Evolutionary conservation across 1,140 invertebrate species (phyloP), one percentile per base, ranked within the genome.

Genomic region (Vanessa atalanta): DNA sequence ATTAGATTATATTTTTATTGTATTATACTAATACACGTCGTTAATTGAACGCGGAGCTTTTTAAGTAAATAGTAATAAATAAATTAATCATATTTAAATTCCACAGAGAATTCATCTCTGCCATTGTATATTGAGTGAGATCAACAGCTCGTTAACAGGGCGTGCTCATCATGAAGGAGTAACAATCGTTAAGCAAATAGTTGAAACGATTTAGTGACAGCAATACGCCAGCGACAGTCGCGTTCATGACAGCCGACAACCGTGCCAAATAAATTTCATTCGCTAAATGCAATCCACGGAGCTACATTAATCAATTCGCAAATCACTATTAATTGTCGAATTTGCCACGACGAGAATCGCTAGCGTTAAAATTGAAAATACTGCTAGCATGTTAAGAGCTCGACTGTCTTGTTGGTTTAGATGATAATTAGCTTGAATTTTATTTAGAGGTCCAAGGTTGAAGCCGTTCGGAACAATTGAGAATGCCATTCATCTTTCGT

Each of bases 111-210:
- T 16, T n/a, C 16, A 9, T 9, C n/a, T 20, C n/a, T 16, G 50
- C n/a, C 15, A 53, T 53, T 15, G 20, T 55, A 23, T 55, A 12
- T 12, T 23, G 12, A 57, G 14, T 20, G 11, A 47, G 53, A 60
- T 61, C n/a, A 72, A 16, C 47, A 48, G 1, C 50, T 47, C 60
- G 66, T 67, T 61, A 72, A 55, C 47, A 55, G 31, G 51, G 47
- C 20, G 70, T 23, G 55, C 16, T 20, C 43, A 37, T 57, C 66
- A 47, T 71, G 70, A 71, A 61, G 51, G 37, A 51, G 61, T 48
- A 72, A 72, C 64, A 67, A 72, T 72, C 65, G 47, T 72, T 72
- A 60, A n/a, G 53, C 53, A 66, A 66, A 72, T 47, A 61, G 65
- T 48, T 55, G 51, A 48, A 55, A 47, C 47, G 53, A 66, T 69